Evolutionary conservation across 2,113 vertebrate species (phyloP), one percentile per base, ranked within the genome.

Genomic region (Pseudopodoces humilis): DNA sequence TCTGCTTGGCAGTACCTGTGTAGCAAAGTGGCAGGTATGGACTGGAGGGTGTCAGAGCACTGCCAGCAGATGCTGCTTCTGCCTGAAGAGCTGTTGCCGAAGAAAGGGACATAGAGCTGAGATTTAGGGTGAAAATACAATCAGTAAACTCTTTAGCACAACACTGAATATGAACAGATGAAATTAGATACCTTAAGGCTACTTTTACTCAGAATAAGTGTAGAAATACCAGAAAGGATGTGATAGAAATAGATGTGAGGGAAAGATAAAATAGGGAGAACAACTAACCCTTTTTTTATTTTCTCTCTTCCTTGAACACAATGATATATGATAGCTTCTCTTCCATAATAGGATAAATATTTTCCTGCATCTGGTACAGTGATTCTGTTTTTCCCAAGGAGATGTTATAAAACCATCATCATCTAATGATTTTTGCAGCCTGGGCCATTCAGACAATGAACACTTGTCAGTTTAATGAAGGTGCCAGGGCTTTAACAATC

Each of bases 351-450:
- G 13, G 50, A 63, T 55, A 93, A 91, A 31, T 76, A 88, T 60
- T 60, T 83, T 88, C 47, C 33, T 11, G 4, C 16, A n/a, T 74
- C 60, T 95, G 79, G 52, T 77, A 78, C 20, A 78, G 58, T 86
- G 9, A 63, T 88, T 80, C 43, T 74, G 39, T 44, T 90, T 96
- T 95, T 97, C 81, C 85, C 60, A 68, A 78, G 27, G 81, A 86
- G 58, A 44, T 95, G 80, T 47, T 89, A 70, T 43, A 83, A 90
- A 87, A 11, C 18, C 25, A 83, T 43, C 56, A 83, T 56, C 10
- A 55, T 56, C 75, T 70, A 77, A 92, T 83, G 67, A 77, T 35
- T 92, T 94, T 39, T 90, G 52, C 85, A 95, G 87, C 27, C 63
- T 78, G 55, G 19, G 71, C 60, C 7, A 7, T 83, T 87, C 92